Base-by-base conservation (phyloP, 2,797 vertebrate species). In the Epinephelus awoara region DNA sequence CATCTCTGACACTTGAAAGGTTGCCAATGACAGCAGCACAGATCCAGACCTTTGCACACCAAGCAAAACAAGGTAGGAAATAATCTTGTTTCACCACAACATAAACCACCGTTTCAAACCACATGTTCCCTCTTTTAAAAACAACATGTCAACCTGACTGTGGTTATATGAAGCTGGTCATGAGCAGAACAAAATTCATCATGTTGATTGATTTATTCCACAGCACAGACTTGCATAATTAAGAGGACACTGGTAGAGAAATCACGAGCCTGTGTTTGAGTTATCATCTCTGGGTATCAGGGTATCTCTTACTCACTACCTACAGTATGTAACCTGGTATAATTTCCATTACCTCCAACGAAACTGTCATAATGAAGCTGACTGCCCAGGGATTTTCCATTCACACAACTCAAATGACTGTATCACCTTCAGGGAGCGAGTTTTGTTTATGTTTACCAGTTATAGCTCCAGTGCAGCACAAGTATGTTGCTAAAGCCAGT, bases 41-140 rank as follows among this genome's bases (percentile, higher is more conserved):
- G 56, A 85, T 93, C 29, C 78, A 77, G 21, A 52, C 55, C 6
- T 52, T 57, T 65, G 87, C 87, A 56, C 66, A 79, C 42, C 79
- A 71, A 71, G 81, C 84, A n/a, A 94, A 86, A 85, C 78, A 77
- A 92, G 94, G 94, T 95, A 81, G 56, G 67, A 77, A 57, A 54
- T 18, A 42, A 54, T 59, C 17, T 11, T 5, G 18, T 61, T 74
- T 80, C 25, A 18, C 13, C 2, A 1, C 19, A 34, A 55, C 49
- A 25, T 21, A 27, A 38, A 17, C 40, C n/a, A 18, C 1, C 3
- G 5, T 58, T 64, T 25, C 6, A 54, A 38, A 34, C 6, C 23
- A n/a, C 5, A 3, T 19, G 0, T 54, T 67, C 12, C 54, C 15
- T 25, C 2, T 6, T 27, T 14, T 29, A 67, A 17, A 7, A 54